Evolutionary conservation across 2,888 invertebrate genomes (phyloP), one percentile per base, ranked within the genome.

Genomic region (Eristalis tenax): DNA sequence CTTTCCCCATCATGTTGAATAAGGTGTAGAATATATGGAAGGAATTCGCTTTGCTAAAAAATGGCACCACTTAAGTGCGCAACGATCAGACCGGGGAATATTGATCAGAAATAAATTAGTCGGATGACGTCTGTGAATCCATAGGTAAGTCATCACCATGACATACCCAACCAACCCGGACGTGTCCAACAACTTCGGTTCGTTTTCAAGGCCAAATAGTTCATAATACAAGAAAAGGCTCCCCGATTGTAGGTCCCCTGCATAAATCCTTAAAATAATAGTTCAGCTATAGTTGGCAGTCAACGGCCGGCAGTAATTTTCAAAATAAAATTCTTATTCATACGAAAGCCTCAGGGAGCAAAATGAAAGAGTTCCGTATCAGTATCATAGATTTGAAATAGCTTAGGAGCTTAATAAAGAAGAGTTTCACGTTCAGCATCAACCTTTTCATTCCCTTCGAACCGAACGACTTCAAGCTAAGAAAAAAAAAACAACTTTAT

Each of bases 401-500:
- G 50, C 50, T 50, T 50, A 50, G 8, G 50, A 50, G 50, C 50
- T 18, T 18, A n/a, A 50, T 50, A 50, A 50, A 50, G 50, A 6
- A 8, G 50, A 18, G 50, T 50, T 50, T 18, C 50, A 50, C 50
- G 18, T 50, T 50, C 50, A 18, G 50, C 18, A 10, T 50, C 18
- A 18, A 50, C 50, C 50, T 50, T 50, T 50, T 18, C 15, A 0
- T 18, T 50, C 18, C 50, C 50, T 8, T 38, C n/a, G 18, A 50
- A 50, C 15, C 43, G 0, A 43, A 4, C 15, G 15, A 15, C 15
- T 43, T 40, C 22, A 57, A 26, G 5, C 26, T 22, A 65, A 13
- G 23, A 66, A 59, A 65, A 13, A 32, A 66, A 59, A 43, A 13
- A n/a, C 43, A 43, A 43, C 50, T 50, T 50, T 50, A 65, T 73